Evolutionary conservation across 2,113 vertebrate genomes (phyloP).

Genomic region (Sturnus vulgaris): DNA sequence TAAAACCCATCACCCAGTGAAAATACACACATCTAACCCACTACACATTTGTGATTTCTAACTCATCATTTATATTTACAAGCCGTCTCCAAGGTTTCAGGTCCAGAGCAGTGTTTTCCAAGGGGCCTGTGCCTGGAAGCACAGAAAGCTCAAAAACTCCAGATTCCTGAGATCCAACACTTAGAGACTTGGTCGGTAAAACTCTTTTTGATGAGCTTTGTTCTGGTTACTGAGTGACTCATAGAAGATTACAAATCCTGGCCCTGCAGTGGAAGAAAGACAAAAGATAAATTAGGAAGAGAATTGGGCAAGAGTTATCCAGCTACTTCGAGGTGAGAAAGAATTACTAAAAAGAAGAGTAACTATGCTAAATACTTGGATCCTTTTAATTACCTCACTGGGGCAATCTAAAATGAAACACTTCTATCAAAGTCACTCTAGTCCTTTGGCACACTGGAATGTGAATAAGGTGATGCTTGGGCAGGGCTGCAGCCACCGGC

Average conservation of each 20-base stretch:
- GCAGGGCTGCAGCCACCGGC: accelerated
- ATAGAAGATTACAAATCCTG: background rate
- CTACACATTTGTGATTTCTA: no score
- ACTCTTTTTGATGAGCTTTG: background rate
- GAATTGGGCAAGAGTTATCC: background rate
- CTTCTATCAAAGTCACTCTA: background rate
- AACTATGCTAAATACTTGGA: background rate
- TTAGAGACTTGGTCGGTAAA: background rate
- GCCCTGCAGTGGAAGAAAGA: background rate
- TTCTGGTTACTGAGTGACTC: background rate
- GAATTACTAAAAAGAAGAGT: background rate
- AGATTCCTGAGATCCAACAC: no score
- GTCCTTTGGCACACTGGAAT: background rate
- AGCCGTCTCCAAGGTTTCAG: no score
- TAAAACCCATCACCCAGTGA: no score
- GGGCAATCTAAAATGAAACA: background rate
- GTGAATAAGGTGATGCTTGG: background rate
- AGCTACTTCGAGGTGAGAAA: background rate
- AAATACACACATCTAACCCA: no score
- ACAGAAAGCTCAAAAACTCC: no score
- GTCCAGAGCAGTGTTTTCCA: no score
- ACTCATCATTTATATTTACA: no score
- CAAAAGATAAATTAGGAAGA: background rate
- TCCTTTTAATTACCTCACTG: background rate
- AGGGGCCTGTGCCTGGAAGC: no score